Evolutionary conservation across 2,888 invertebrate species (phyloP), one percentile per base, ranked within the genome.

Genomic region (Willowsia nigromaculata): DNA sequence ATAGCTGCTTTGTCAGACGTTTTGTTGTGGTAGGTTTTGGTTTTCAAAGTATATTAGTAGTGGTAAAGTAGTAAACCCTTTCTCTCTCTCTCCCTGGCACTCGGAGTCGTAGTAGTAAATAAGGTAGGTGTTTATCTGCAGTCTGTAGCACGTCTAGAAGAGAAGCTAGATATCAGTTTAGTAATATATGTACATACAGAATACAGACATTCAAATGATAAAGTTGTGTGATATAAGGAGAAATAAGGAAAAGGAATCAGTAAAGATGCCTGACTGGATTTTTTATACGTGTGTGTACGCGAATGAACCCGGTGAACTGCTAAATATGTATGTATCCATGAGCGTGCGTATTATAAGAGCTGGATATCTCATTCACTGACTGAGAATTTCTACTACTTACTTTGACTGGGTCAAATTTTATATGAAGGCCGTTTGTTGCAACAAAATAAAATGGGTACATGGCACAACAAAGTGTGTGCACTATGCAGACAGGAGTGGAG

Each of bases 401-500:
- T 30, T 53, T 78, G 11, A 81, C 81, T 62, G 68, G 86, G 86
- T 80, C 86, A 86, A 78, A 86, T 82, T 88, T 88, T 82, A 83
- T 88, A 84, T 83, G 88, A 88, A 88, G 88, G 88, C 84, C 88
- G 88, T 84, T 80, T 83, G 80, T 71, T 81, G 83, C 83, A 83
- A 80, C 83, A 83, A 82, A 82, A 47, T 76, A 83, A 82, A 82
- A 47, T 76, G 88, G 80, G 83, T 88, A 76, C 81, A 74, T 59
- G 81, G 30, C 56, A 30, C 71, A 87, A 65, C 40, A 65, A 82
- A 65, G 18, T 82, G 65, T 81, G 50, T 47, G 82, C 18, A 62
- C 25, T n/a, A 59, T 47, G 47, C 62, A 47, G 25, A 15, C 27
- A 59, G 78, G 27, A n/a, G 13, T n/a, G 33, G n/a, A 78, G 78